Conservation (phyloP, 2,797 vertebrate species). For the Alcedo quadribrachys region DNA sequence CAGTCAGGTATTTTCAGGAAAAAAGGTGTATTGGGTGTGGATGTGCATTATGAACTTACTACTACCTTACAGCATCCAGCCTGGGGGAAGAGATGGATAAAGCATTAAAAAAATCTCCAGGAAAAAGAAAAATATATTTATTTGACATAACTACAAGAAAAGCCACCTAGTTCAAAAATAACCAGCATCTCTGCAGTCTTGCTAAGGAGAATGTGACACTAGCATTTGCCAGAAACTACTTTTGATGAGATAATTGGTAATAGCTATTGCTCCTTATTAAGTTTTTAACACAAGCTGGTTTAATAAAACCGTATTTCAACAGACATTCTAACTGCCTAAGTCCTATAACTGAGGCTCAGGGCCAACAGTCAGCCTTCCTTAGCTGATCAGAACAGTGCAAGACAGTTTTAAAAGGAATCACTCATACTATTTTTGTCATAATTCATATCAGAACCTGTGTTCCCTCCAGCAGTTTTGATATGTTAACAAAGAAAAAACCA, state of each 20-base stretch:
- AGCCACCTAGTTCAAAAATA: background rate
- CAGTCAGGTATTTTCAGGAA: background rate
- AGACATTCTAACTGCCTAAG: background rate
- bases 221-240: background rate
- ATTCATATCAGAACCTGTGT: background rate
- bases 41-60: background rate
- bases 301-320: background rate
- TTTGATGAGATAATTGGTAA: background rate
- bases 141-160: background rate
- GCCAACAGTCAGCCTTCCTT: background rate
- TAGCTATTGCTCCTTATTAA: background rate
- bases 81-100: background rate
- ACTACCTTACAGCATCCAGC: rapidly evolving
- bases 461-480: background rate
- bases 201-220: background rate
- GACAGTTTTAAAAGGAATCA: background rate
- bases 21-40: background rate
- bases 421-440: background rate
- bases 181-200: background rate
- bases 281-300: background rate
- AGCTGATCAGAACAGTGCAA: background rate
- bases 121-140: background rate
- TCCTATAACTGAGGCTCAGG: background rate
- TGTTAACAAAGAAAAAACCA: background rate
- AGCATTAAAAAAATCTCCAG: background rate